Conservation (phyloP, 2,888 invertebrate species). For the Aethes cnicana region DNA sequence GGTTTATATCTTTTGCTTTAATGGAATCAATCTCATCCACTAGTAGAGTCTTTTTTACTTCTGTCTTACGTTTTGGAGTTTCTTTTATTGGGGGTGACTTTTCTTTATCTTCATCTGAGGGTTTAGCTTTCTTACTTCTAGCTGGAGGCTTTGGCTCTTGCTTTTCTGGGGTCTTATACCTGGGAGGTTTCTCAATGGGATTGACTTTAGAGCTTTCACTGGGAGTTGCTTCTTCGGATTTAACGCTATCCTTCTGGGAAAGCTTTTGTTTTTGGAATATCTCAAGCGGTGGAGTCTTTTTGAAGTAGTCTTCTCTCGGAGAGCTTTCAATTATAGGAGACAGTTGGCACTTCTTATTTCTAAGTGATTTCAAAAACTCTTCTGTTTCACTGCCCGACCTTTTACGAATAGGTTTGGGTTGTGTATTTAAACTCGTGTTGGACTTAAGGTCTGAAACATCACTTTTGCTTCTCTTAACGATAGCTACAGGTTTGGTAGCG, state of each 20-base stretch:
- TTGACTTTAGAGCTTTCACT: constrained; percentile 67
- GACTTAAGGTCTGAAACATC: constrained; percentile 85
- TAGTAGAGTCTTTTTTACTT: constrained; percentile 60
- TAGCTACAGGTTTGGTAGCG: constrained; percentile 60
- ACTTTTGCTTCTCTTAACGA: constrained; percentile 84
- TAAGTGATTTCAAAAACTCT: constrained; percentile 77
- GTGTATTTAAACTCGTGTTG: constrained; percentile 65
- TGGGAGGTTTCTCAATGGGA: constrained; percentile 74
- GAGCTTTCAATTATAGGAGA: constrained; percentile 91
- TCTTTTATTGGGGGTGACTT: constrained; percentile 62
- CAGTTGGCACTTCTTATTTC: constrained; percentile 85
- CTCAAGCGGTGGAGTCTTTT: constrained; percentile 69
- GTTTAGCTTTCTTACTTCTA: constrained; percentile 66
- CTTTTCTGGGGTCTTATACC: constrained; percentile 65
- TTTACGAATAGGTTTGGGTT: constrained; percentile 78
- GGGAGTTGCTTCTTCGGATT: constrained; percentile 50
- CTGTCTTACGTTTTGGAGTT: constrained; percentile 71
- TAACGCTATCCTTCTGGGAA: constrained; percentile 52
- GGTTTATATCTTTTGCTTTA: constrained; percentile 52
- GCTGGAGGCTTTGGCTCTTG: constrained; percentile 69
- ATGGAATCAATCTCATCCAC: constrained; percentile 68
- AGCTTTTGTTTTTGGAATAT: constrained; percentile 63
- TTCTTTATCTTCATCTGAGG: constrained; percentile 60
- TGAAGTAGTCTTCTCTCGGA: constrained; percentile 87
- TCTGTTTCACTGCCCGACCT: constrained; percentile 84